Base-by-base conservation (phyloP, 1,140 invertebrate species). In the Zaprionus davidi region DNA sequence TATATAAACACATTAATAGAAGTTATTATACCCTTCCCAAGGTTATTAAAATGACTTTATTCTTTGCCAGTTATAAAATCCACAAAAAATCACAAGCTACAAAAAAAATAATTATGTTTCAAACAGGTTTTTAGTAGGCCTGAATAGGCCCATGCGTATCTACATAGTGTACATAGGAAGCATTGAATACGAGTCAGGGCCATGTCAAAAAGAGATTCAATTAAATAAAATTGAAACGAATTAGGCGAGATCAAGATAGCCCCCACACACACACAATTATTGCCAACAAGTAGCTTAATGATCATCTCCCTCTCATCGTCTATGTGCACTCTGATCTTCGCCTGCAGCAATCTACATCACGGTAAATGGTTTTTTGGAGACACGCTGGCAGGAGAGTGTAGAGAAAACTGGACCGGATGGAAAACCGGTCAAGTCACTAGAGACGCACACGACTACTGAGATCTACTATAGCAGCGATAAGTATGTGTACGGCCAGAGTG, bases 301-400 rank as follows among this genome's bases (percentile, higher is more conserved):
- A 36, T 46, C 28, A 78, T 46, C 57, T 34, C 36, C 3, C 36
- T 46, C 4, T 74, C 26, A 13, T 24, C 46, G 13, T 51, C 11
- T 20, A 6, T 17, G 12, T 13, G 11, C 46, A 5, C 46, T 51
- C 46, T 51, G 9, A 4, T 31, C 5, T 44, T 34, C 36, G 9
- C 55, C 17, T 60, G 9, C 65, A 95, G 95, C 93, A 38, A 93
- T 95, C 69, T 93, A 92, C 59, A 93, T 95, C 20, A 94, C 93
- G 58, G 84, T 95, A 41, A 94, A 94, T 79, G 95, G 95, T 12
- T 93, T 93, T 69, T 94, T 94, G 1, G 93, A 95, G 78, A 94
- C 94, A 46, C 93, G 93, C 67, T 95, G 95, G 95, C 92, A 93
- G 55, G 93, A 94, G 59, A 93, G 93, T 46, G 94, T 94, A 79